These are phyloP conservation scores for Urocitellus parryii DNA, from an alignment of 2,113 vertebrate genomes.

Conservation along the genomic window DNA sequence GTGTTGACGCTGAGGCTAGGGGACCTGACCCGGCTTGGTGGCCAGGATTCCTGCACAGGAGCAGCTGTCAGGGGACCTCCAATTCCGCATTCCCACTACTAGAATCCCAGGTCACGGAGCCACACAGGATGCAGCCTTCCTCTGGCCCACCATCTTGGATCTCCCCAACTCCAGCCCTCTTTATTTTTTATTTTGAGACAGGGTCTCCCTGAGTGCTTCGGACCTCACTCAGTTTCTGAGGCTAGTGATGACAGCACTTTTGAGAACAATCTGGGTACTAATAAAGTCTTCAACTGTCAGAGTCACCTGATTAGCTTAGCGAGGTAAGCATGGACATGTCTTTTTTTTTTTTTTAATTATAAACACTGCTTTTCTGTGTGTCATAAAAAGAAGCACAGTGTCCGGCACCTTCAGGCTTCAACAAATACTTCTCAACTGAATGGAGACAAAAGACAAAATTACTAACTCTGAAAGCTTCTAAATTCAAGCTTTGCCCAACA, in stretches of 20 bases:
- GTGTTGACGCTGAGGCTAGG: too few species aligned
- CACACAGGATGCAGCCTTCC: too few species aligned
- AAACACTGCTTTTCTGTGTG: neutral
- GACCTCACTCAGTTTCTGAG: neutral
- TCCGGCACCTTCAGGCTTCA: neutral
- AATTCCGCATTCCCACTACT: too few species aligned
- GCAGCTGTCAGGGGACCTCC: too few species aligned
- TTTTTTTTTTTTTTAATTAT: neutral
- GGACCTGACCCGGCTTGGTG: too few species aligned
- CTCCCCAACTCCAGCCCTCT: too few species aligned
- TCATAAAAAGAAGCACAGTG: rapidly evolving
- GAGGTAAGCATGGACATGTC: neutral
- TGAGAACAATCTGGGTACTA: neutral
- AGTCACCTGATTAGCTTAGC: neutral
- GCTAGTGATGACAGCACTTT: neutral
- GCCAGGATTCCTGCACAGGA: too few species aligned
- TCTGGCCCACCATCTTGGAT: too few species aligned
- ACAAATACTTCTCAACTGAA: neutral
- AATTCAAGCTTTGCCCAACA: neutral
- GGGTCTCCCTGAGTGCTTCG: too few species aligned
- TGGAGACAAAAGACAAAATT: neutral
- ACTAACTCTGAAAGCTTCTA: neutral
- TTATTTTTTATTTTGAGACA: too few species aligned
- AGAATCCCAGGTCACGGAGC: too few species aligned
- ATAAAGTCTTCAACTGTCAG: neutral